Evolutionary conservation across 2,888 invertebrate genomes (phyloP).

Genomic region (Bombylius major): DNA sequence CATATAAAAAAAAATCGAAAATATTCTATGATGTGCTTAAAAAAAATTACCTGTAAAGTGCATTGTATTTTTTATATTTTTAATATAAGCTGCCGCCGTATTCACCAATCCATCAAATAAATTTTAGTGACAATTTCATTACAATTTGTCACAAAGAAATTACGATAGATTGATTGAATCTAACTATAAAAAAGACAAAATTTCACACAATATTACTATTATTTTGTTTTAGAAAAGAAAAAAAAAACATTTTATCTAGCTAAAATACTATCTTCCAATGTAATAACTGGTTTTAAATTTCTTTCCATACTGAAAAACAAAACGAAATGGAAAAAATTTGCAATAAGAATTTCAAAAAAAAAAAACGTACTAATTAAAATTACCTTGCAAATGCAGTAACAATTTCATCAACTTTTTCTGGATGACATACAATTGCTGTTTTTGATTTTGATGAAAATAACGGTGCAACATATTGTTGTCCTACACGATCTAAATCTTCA

Average conservation of each 20-base stretch:
- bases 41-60: too few relatives aligned
- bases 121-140: too few relatives aligned
- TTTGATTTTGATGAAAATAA: conserved; percentile 51
- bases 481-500: conserved; percentile 52
- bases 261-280: conserved; percentile 13
- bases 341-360: neutral
- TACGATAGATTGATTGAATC: too few relatives aligned
- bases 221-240: neutral
- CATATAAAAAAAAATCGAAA: too few relatives aligned
- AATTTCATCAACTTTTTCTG: conserved; percentile 46
- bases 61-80: too few relatives aligned
- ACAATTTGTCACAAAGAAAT: too few relatives aligned
- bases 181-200: too few relatives aligned
- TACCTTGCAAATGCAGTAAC: conserved; percentile 10
- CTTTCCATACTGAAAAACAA: conserved; percentile 24
- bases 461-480: conserved; percentile 53
- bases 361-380: neutral
- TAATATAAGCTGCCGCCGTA: too few relatives aligned
- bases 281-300: conserved; percentile 6
- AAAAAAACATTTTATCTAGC: conserved; percentile 7
- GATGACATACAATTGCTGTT: conserved; percentile 66
- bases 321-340: neutral
- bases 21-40: too few relatives aligned
- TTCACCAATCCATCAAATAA: too few relatives aligned
- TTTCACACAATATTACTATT: too few relatives aligned